A percentile compares a stretch with the other conserved stretches of the same genome.
These are phyloP conservation scores for Sturnus vulgaris DNA, from an alignment of 2,113 vertebrate genomes.

Conservation along the genomic window DNA sequence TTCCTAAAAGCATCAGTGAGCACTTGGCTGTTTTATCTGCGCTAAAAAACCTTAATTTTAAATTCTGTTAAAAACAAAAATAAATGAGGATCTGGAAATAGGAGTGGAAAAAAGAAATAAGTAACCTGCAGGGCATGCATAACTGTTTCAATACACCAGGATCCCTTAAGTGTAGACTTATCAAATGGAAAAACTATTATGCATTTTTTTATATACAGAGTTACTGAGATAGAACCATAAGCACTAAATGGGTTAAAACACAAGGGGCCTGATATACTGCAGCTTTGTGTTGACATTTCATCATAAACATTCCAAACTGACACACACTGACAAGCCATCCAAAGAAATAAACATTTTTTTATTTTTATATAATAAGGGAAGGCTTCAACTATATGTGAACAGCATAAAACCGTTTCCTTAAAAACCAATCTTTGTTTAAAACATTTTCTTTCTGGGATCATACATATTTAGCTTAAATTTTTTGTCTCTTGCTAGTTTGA, in stretches of 20 bases:
- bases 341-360: background rate
- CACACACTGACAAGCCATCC: background rate
- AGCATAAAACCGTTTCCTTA: background rate
- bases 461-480: background rate
- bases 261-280: background rate
- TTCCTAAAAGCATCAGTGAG: slow-evolving; percentile 76
- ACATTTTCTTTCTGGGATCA: background rate
- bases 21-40: slow-evolving; percentile 57
- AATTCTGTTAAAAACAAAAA: slow-evolving; percentile 54
- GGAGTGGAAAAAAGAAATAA: background rate
- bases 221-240: background rate
- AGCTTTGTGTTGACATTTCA: background rate
- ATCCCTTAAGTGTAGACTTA: background rate
- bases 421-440: background rate
- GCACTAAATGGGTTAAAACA: slow-evolving; percentile 19
- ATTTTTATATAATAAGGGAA: background rate
- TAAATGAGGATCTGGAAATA: slow-evolving; percentile 22
- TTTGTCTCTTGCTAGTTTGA: background rate
- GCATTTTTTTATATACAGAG: background rate
- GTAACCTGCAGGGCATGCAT: background rate
- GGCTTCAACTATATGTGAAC: background rate
- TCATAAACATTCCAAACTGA: background rate
- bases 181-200: background rate
- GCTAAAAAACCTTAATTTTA: background rate
- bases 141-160: background rate